phyloP scores from a whole-genome alignment of 1,140 invertebrate species.

The Brachionus angularis region DNA sequence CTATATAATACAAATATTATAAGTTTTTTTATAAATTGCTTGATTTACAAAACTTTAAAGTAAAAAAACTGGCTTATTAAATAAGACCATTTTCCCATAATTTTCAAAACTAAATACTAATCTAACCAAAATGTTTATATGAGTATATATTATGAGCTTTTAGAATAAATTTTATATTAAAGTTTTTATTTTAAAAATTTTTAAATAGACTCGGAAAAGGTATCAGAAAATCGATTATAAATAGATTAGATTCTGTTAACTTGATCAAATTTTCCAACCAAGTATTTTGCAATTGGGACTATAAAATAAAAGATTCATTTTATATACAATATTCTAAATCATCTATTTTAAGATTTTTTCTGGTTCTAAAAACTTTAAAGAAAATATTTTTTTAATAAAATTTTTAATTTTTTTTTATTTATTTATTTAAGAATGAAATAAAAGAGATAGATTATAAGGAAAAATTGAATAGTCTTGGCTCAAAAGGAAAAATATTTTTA shows the following conservation, averaged over 20 bases:
- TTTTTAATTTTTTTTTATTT: neutral
- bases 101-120: too few species aligned
- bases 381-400: neutral
- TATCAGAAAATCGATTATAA: neutral
- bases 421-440: neutral
- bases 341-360: neutral
- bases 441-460: neutral
- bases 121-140: too few species aligned
- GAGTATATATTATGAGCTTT: too few species aligned
- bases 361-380: neutral
- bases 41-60: too few species aligned
- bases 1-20: too few species aligned
- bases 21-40: too few species aligned
- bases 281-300: constrained; percentile 5
- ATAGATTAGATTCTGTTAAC: neutral
- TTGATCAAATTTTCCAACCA: neutral
- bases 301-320: neutral
- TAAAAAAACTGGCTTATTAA: too few species aligned
- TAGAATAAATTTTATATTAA: neutral
- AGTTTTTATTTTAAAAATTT: neutral
- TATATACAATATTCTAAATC: neutral
- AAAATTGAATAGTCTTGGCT: neutral
- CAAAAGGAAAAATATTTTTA: neutral
- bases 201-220: constrained; percentile 19
- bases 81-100: too few species aligned